phyloP scores from a whole-genome alignment of 2,888 invertebrate genomes.

The Eucera pruinosa region DNA sequence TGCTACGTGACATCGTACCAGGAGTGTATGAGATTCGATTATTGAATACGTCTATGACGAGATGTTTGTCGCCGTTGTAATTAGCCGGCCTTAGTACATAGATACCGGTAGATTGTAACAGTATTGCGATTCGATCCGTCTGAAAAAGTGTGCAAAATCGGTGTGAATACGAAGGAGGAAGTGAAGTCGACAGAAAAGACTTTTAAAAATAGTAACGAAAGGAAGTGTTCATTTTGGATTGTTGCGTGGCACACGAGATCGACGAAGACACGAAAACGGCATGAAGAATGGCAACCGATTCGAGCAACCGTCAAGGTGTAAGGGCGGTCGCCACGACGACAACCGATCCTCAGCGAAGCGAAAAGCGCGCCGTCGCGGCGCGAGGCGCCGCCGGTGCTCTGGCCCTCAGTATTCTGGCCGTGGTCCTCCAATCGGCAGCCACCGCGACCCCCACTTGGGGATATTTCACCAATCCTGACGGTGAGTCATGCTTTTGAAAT shows the following conservation, averaged over 20 bases:
- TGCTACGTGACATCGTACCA: conserved; percentile 45
- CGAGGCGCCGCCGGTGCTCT: conserved; percentile 81
- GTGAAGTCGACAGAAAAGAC: not conserved
- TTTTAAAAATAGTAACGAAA: no score
- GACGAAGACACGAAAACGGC: conserved; percentile 70
- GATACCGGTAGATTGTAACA: conserved; percentile 3
- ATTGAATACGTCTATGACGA: conserved; percentile 38
- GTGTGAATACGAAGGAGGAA: not conserved
- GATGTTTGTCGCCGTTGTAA: conserved; percentile 26
- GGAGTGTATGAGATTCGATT: conserved; percentile 56
- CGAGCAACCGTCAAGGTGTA: conserved; percentile 81
- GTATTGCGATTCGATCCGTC: not conserved
- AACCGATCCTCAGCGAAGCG: conserved; percentile 78
- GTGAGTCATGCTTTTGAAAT: conserved; percentile 83
- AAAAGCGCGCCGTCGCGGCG: conserved; percentile 83
- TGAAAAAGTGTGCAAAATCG: not conserved
- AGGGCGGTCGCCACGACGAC: conserved; percentile 79
- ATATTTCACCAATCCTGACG: conserved; percentile 90
- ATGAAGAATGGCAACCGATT: conserved; percentile 84
- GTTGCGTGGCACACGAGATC: conserved; percentile 49
- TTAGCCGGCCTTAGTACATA: conserved; percentile 10
- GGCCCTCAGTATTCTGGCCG: conserved; percentile 83
- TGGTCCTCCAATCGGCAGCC: conserved; percentile 92
- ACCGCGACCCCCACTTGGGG: conserved; percentile 95
- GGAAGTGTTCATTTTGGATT: conserved; percentile 24